Percentiles rank a stretch among this genome's conserved stretches.
phyloP scores from a whole-genome alignment of 2,888 invertebrate genomes.

The Acheta domesticus region DNA sequence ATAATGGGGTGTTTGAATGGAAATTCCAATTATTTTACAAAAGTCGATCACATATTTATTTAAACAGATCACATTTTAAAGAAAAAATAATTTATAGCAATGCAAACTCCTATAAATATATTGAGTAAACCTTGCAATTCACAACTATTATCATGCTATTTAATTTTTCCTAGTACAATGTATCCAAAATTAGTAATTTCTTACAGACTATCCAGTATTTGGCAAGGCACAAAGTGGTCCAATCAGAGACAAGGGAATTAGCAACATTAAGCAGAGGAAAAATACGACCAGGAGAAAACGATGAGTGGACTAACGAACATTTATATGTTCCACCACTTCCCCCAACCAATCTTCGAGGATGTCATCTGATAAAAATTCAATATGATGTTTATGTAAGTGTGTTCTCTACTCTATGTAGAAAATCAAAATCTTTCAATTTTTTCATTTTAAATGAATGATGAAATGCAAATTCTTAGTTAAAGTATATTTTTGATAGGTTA shows the following conservation, averaged over 20 bases:
- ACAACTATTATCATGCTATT: too few species aligned
- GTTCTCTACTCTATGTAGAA: background rate
- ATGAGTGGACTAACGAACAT: slow-evolving; percentile 83
- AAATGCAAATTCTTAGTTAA: background rate
- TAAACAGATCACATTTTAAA: too few species aligned
- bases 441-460: background rate
- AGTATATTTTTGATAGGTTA: too few species aligned
- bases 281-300: slow-evolving; percentile 74
- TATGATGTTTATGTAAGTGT: slow-evolving; percentile 86
- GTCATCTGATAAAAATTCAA: slow-evolving; percentile 87
- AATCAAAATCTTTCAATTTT: background rate
- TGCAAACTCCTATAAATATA: too few species aligned
- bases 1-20: slow-evolving; percentile 36
- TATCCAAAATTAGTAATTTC: background rate
- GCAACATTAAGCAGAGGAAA: slow-evolving; percentile 75
- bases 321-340: slow-evolving; percentile 91
- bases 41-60: too few species aligned
- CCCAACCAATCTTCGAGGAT: slow-evolving; percentile 89
- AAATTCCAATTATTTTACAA: too few species aligned
- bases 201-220: slow-evolving; percentile 80
- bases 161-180: too few species aligned
- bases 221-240: slow-evolving; percentile 79
- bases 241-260: slow-evolving; percentile 81
- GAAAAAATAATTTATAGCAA: too few species aligned
- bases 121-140: too few species aligned